Evolutionary conservation across 2,888 invertebrate genomes (phyloP), one percentile per base, ranked within the genome.

Genomic region (Cerceris rybyensis): DNA sequence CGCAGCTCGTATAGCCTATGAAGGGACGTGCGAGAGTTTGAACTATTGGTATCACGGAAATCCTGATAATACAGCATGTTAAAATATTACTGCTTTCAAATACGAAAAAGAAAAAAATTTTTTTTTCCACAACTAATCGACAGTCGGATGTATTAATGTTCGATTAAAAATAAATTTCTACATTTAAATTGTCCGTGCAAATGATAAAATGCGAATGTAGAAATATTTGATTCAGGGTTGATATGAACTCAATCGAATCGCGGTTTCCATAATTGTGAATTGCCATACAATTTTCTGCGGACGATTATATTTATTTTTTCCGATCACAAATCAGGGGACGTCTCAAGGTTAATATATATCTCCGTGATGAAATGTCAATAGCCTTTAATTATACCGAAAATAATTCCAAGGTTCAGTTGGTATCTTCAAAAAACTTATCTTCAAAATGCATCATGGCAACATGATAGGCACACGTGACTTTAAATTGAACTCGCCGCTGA

Each of bases 21-120:
- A 78, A 84, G 82, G 77, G 82, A 76, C 72, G 63, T 75, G 69
- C 63, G 64, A 79, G 41, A 79, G 59, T 83, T 79, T 59, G 65
- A 76, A 74, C 49, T 50, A 52, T 55, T 57, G 65, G 61, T 74
- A 82, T 77, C 75, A 41, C 73, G 80, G 71, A 82, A 83, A 78
- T 83, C 69, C 70, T 80, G 76, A 71, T 73, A 78, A 68, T 43
- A n/a, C 64, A 65, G 67, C 50, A 41, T 14, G 46, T 0, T 9
- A 43, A 28, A 16, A 14, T 9, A 54, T 14, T 55, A 17, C 17
- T 55, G 28, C 8, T 11, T 8, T 7, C 11, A 17, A 17, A 55
- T 13, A 17, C 14, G 7, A 2, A 52, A n/a, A 52, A 52, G 7
- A 28, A 28, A 28, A 2, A 28, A n/a, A n/a, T n/a, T n/a, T n/a